Evolutionary conservation across 2,888 invertebrate species (phyloP).

Genomic region (Drosophila meridiana): DNA sequence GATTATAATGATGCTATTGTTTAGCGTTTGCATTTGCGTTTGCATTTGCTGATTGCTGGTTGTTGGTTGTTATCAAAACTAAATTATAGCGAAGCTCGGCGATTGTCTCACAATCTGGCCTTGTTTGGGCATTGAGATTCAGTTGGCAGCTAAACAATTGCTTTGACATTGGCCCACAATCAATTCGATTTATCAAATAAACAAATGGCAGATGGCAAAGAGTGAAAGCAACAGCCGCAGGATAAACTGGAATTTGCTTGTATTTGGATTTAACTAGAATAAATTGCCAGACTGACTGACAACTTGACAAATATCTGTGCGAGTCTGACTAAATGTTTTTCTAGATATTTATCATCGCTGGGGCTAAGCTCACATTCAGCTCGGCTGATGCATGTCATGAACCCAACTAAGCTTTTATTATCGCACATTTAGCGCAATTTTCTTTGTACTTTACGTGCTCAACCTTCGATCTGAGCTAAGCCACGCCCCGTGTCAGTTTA

Average conservation of each 20-base stretch:
- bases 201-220: not conserved
- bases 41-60: constrained; percentile 39
- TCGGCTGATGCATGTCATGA: constrained; percentile 10
- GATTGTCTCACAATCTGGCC: constrained; percentile 24
- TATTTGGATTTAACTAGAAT: not conserved
- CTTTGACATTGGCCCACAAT: constrained; percentile 49
- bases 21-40: constrained; percentile 34
- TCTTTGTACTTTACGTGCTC: constrained; percentile 15
- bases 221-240: not conserved
- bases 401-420: constrained; percentile 28
- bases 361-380: constrained; percentile 3
- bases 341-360: not conserved
- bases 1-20: constrained; percentile 63
- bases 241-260: not conserved
- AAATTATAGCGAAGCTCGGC: constrained; percentile 28
- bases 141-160: constrained; percentile 17
- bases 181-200: constrained; percentile 31
- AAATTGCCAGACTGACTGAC: not conserved
- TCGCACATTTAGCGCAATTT: constrained; percentile 19
- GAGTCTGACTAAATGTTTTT: constrained; percentile 11
- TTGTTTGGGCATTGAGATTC: constrained; percentile 24
- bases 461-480: constrained; percentile 15
- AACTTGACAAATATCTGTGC: not conserved
- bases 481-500: constrained; percentile 10
- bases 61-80: constrained; percentile 31